Evolutionary conservation across 2,888 invertebrate genomes (phyloP).

Genomic region (Falcaria lacertinaria): DNA sequence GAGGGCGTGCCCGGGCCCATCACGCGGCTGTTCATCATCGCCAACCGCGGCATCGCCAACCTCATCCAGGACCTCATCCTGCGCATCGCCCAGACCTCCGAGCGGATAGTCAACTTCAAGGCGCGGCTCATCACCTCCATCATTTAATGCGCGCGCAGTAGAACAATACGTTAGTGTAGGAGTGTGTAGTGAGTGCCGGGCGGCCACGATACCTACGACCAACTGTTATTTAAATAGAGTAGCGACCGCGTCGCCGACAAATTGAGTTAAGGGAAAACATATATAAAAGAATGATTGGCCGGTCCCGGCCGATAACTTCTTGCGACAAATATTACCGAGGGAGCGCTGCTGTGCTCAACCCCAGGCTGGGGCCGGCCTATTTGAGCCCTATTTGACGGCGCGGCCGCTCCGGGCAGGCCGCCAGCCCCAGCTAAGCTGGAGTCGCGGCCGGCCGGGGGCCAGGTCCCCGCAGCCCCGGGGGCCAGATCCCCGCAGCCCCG

Average conservation of each 20-base stretch:
- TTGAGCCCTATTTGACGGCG: too few species aligned
- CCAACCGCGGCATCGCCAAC: conserved; percentile 92
- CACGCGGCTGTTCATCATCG: conserved; percentile 91
- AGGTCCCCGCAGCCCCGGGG: background rate
- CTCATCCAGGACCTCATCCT: conserved; percentile 93
- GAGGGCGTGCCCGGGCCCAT: conserved; percentile 94
- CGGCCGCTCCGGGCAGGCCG: background rate
- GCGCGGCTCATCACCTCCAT: conserved; percentile 93
- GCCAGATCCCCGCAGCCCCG: background rate
- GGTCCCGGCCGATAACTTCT: too few species aligned
- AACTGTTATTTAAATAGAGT: too few species aligned
- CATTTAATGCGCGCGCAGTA: conserved; percentile 82
- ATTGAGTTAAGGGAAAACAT: too few species aligned
- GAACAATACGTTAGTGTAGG: conserved; percentile 49
- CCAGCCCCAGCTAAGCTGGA: background rate
- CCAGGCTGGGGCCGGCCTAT: too few species aligned
- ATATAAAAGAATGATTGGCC: too few species aligned
- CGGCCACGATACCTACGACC: too few species aligned
- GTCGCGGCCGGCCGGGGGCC: background rate
- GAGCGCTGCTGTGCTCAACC: background rate
- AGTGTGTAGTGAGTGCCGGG: conserved; percentile 18
- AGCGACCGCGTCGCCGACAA: conserved; percentile 3
- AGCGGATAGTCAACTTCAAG: conserved; percentile 95
- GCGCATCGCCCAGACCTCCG: conserved; percentile 93
- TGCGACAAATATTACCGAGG: too few species aligned